Conservation (phyloP, 2,113 vertebrate species). For the Stomatorhinus ivindoensis region DNA sequence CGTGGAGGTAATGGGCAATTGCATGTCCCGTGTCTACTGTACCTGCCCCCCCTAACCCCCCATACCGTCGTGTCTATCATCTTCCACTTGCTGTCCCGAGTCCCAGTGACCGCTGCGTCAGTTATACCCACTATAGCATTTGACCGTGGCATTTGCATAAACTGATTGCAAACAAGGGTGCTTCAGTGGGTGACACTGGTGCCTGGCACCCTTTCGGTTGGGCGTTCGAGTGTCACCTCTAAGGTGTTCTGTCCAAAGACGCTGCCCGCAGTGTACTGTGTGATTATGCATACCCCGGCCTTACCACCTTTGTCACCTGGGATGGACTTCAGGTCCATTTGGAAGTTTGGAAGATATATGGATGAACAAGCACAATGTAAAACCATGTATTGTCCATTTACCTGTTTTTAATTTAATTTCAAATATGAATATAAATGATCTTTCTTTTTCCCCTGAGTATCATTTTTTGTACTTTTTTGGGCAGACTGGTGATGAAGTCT, state of each 20-base stretch:
- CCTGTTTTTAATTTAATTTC: background rate
- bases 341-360: background rate
- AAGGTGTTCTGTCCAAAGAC: background rate
- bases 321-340: background rate
- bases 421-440: background rate
- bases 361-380: background rate
- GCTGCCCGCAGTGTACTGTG: background rate
- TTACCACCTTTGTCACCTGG: background rate
- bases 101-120: background rate
- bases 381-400: background rate
- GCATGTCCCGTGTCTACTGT: background rate
- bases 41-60: background rate
- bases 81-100: background rate
- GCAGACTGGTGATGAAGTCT: background rate
- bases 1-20: constrained; percentile 4
- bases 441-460: background rate
- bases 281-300: background rate
- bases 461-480: background rate
- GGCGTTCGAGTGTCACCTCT: background rate
- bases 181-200: background rate
- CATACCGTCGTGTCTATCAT: background rate
- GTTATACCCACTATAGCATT: background rate
- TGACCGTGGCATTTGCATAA: background rate
- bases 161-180: background rate
- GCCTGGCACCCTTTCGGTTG: background rate